A percentile compares a stretch with the other conserved stretches of the same genome.
phyloP scores from a whole-genome alignment of 2,888 invertebrate species.

The Eurois occulta region DNA sequence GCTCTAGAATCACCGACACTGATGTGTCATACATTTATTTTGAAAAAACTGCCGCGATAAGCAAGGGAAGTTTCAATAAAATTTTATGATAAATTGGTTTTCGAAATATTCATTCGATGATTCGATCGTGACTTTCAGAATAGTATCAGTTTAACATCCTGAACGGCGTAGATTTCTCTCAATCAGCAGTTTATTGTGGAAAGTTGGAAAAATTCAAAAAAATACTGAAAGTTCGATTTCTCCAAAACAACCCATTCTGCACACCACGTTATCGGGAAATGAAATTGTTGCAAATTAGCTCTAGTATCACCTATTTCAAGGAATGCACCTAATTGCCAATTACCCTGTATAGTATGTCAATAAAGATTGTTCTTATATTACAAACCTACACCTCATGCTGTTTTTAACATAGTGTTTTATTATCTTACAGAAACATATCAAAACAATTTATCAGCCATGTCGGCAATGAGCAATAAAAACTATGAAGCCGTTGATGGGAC shows the following conservation, averaged over 20 bases:
- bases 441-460: constrained; percentile 65
- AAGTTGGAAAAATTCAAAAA: not conserved
- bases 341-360: not conserved
- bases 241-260: not conserved
- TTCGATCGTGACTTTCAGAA: too few relatives aligned
- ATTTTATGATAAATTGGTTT: not conserved
- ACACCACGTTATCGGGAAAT: not conserved
- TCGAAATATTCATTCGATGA: too few relatives aligned
- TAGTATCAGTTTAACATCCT: too few relatives aligned
- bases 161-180: not conserved
- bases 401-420: constrained; percentile 23
- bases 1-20: too few relatives aligned
- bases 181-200: not conserved
- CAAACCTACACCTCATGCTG: not conserved
- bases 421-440: constrained; percentile 76
- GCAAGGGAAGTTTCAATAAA: not conserved
- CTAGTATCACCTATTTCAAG: not conserved
- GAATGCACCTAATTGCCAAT: not conserved
- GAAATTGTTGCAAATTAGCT: not conserved
- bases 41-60: not conserved
- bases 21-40: not conserved
- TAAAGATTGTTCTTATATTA: not conserved
- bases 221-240: not conserved
- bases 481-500: constrained; percentile 80
- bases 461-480: constrained; percentile 73